Base-by-base conservation (phyloP, 2,797 vertebrate genomes). In the Carapus acus region DNA sequence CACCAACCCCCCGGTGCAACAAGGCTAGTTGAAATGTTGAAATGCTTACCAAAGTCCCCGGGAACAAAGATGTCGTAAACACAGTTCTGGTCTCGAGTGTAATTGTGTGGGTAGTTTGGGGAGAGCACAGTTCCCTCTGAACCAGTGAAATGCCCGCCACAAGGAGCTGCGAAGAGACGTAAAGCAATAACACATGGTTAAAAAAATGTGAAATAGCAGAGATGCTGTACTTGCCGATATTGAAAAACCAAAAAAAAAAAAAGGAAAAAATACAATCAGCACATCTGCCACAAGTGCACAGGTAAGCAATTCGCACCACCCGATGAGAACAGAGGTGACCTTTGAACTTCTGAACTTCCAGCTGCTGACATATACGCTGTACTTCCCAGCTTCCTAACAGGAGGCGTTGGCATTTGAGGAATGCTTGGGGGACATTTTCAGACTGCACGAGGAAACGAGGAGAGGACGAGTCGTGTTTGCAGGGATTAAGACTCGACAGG, bases 31-130 rank as follows among this genome's bases (percentile, higher is more conserved):
- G n/a, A n/a, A n/a, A n/a, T n/a, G 36, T 67, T 49, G 19, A 69
- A 71, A 59, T 36, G 85, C 93, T 94, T 87, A 98, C 96, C 96
- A 65, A 96, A 98, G 81, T 98, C 94, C 56, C 94, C 94, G 0
- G 92, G 92, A 75, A 97, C 94, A 2, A 91, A 91, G 78, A 97
- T 92, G 68, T 93, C 91, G 41, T 95, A 98, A 77, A 96, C 77
- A 67, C 96, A 98, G 73, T 86, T 92, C 78, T 95, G 94, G 58
- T 92, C 92, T 74, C 88, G 83, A 65, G 91, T 97, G 41, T 98
- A 98, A 87, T 98, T 98, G 84, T 90, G 94, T 3, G 94, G 94
- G 68, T 94, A 98, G 79, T 94, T 97, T 77, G 96, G 94, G 49
- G 96, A 98, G 55, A 98, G 80, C 42, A 98, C 92, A 1, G 94